phyloP scores from a whole-genome alignment of 2,113 vertebrate genomes.

The Melanostigma gelatinosum region DNA sequence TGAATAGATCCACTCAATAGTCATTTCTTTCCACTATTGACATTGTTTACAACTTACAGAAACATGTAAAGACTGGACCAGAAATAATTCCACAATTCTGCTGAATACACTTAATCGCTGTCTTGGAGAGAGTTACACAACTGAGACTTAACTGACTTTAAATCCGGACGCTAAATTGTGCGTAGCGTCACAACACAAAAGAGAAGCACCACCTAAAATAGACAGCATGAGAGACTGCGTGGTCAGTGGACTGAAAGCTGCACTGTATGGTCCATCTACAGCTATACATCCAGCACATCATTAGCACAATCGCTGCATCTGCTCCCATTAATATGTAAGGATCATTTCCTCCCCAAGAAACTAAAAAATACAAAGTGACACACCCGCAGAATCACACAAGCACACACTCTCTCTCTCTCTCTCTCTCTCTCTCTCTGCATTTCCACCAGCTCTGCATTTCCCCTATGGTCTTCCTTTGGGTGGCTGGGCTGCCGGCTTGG shows the following conservation, averaged over 20 bases:
- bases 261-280: not conserved
- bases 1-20: too few species aligned
- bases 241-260: conserved; percentile 10
- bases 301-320: conserved; percentile 20
- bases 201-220: not conserved
- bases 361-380: conserved; percentile 23
- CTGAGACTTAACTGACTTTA: not conserved
- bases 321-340: conserved; percentile 32
- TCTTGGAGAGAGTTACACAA: not conserved
- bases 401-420: not conserved
- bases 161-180: not conserved
- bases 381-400: conserved; percentile 31
- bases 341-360: conserved; percentile 31
- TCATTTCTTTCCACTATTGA: too few species aligned
- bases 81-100: not conserved
- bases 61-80: too few species aligned
- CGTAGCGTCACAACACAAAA: not conserved
- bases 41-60: too few species aligned
- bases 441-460: conserved; percentile 59
- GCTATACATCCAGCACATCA: conserved; percentile 8
- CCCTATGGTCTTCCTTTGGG: conserved; percentile 51
- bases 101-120: not conserved
- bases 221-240: not conserved
- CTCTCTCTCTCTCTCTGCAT: conserved; percentile 1
- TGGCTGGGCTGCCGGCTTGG: conserved; percentile 44